Evolutionary conservation across 2,113 vertebrate species (phyloP), one percentile per base, ranked within the genome.

Genomic region (Lepidiolamprologus cunningtoni): DNA sequence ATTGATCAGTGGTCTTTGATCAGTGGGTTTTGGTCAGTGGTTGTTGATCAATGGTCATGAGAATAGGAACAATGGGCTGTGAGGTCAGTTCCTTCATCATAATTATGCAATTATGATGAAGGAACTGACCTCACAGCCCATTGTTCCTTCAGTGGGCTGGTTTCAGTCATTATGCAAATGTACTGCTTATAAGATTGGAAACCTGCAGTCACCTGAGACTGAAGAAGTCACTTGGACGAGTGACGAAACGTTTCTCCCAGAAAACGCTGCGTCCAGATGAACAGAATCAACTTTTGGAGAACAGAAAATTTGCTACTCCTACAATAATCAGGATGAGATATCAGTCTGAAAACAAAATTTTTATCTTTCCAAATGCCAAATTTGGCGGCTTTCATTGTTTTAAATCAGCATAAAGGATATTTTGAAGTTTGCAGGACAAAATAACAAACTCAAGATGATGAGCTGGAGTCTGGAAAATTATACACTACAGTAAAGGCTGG

Each of bases 301-400:
- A 73, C 23, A 28, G 21, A 76, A 45, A 28, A 28, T 76, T 2
- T 26, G 23, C 9, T 12, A 50, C 4, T 28, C 13, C 42, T 8
- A 28, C 8, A 17, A 47, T 8, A 47, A 47, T 26, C 40, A 76
- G 40, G 40, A 10, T 47, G 23, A 76, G 9, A 16, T 28, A 76
- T 50, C 23, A 19, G 71, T 76, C 68, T 76, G 13, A 28, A 47
- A 76, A 76, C 14, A 45, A 26, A 14, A 76, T 1, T 47, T 28
- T 73, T 3, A 2, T 17, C 40, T 76, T 28, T 76, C 68, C 40
- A 47, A 76, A 28, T 47, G 40, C 9, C 40, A 73, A 28, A 76
- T 7, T 28, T 2, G 9, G 6, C 37, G 0, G 9, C 14, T 47
- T 28, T 76, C 2, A 0, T 11, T 8, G 40, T 76, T 47, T 11